phyloP scores from a whole-genome alignment of 2,888 invertebrate genomes.

The Drosophila trichaetosa region DNA sequence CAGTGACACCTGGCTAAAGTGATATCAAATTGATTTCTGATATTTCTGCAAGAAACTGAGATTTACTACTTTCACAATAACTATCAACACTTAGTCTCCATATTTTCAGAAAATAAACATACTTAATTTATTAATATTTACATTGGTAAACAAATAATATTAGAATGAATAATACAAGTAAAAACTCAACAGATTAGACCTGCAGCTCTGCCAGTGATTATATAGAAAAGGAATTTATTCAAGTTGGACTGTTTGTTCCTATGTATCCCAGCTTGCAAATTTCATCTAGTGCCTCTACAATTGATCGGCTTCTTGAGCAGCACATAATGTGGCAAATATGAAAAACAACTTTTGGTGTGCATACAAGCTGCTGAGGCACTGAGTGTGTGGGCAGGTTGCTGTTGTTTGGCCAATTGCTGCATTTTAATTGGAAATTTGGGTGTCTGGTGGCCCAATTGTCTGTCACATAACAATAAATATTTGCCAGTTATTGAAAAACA shows the following conservation, averaged over 20 bases:
- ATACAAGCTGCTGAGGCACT: background rate
- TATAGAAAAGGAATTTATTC: background rate
- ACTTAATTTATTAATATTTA: background rate
- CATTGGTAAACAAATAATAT: background rate
- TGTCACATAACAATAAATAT: constrained; percentile 69
- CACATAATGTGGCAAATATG: background rate
- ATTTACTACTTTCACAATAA: background rate
- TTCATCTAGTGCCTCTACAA: background rate
- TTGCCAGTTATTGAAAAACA: constrained; percentile 75
- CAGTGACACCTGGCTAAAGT: constrained; percentile 22
- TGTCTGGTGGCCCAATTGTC: constrained; percentile 28
- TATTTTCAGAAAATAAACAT: background rate
- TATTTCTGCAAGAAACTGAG: background rate
- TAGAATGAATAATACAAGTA: background rate
- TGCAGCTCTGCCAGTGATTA: background rate
- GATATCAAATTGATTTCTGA: background rate
- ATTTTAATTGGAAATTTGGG: constrained; percentile 62
- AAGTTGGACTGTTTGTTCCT: background rate
- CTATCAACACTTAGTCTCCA: background rate
- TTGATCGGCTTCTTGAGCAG: background rate
- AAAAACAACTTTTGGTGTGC: background rate
- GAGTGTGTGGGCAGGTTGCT: background rate
- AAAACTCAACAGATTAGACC: background rate
- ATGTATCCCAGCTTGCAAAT: rapidly evolving
- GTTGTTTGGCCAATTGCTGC: constrained; percentile 16